A percentile compares a stretch with the other conserved stretches of the same genome.
These are phyloP conservation scores for Trichonephila inaurata DNA, from an alignment of 1,140 invertebrate genomes.

Conservation along the genomic window DNA sequence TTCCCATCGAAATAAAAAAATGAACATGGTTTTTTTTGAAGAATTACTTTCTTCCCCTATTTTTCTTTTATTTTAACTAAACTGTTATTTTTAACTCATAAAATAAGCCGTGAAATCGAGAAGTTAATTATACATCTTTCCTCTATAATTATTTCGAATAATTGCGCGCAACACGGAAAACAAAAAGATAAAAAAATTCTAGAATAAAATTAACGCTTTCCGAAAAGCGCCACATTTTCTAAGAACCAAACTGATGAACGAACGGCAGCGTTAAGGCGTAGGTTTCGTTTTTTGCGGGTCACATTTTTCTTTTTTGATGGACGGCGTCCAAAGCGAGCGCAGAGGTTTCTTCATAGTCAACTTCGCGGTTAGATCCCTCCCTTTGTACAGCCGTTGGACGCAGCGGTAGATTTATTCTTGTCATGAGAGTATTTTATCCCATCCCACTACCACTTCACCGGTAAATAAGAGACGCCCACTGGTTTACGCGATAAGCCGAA, in stretches of 20 bases:
- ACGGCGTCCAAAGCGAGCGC: slow-evolving; percentile 67
- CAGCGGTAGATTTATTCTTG: slow-evolving; percentile 74
- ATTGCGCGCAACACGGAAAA: neutral
- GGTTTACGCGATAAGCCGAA: slow-evolving; percentile 43
- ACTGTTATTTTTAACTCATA: neutral
- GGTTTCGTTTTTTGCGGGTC: slow-evolving; percentile 58
- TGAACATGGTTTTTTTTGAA: too few species aligned
- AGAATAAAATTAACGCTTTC: neutral
- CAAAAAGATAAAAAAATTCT: neutral
- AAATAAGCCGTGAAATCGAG: neutral
- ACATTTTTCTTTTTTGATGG: slow-evolving; percentile 76
- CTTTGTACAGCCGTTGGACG: slow-evolving; percentile 73
- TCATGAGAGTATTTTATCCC: slow-evolving; percentile 70
- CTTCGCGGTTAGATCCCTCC: slow-evolving; percentile 66
- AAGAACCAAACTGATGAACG: neutral
- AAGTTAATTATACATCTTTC: neutral
- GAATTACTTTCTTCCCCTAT: too few species aligned
- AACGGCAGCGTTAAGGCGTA: neutral
- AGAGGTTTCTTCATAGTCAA: slow-evolving; percentile 12
- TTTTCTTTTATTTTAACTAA: too few species aligned
- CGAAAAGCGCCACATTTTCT: neutral
- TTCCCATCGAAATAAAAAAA: too few species aligned
- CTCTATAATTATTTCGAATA: neutral
- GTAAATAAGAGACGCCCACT: slow-evolving; percentile 75
- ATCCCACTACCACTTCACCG: slow-evolving; percentile 67